Conservation (phyloP, 30 jellyfish, hydroid and myxozoan species). For the Rhopilema esculentum region DNA sequence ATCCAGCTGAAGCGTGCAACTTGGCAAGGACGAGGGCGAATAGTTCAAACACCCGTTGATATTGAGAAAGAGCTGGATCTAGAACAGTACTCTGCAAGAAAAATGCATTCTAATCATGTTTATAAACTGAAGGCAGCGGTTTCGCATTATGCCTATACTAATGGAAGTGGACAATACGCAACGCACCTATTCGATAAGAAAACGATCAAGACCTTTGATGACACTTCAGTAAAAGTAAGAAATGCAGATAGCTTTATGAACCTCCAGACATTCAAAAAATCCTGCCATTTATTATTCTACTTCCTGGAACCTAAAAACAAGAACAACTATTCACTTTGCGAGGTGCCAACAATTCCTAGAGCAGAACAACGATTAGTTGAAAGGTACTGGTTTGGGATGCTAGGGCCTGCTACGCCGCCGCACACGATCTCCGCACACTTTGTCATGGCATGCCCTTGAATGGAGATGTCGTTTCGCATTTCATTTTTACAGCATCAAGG, state of each 20-base stretch:
- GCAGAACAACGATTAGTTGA: conserved; percentile 1
- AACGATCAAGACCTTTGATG: background rate
- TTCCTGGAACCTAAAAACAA: no score
- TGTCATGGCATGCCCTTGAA: no score
- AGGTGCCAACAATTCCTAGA: background rate
- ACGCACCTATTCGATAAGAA: background rate
- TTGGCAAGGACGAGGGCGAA: background rate
- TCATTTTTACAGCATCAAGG: background rate
- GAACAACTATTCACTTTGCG: background rate
- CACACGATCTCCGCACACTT: background rate
- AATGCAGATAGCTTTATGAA: background rate
- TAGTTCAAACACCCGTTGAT: background rate
- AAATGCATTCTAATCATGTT: background rate
- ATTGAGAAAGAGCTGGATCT: background rate
- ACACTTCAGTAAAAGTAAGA: background rate
- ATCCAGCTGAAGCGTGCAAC: background rate
- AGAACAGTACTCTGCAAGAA: background rate
- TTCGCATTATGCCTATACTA: background rate
- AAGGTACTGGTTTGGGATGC: conserved; percentile 1
- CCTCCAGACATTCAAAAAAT: background rate
- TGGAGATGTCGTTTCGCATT: background rate
- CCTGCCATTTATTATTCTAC: conserved; percentile 5
- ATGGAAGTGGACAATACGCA: background rate
- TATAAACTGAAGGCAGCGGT: background rate
- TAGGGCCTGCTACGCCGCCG: background rate